Conservation (phyloP, 2,113 vertebrate species). For the Psammodynastes pulverulentus region DNA sequence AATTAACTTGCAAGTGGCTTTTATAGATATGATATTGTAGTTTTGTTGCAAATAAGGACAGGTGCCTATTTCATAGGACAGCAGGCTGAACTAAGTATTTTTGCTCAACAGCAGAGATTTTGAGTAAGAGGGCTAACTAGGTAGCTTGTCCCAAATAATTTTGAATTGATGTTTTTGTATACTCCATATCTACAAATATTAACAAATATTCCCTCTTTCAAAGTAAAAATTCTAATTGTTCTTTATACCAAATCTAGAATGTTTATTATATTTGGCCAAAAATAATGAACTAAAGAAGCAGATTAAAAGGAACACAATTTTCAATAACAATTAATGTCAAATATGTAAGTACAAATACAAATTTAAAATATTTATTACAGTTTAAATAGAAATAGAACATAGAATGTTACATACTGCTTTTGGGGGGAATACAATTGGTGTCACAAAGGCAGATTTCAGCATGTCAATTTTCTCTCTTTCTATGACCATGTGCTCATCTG, state of each 20-base stretch:
- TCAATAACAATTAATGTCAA: background rate
- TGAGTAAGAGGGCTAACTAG: background rate
- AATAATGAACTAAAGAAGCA: no score
- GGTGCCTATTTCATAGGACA: background rate
- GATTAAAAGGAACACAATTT: background rate
- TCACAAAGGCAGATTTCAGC: no score
- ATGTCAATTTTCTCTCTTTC: no score
- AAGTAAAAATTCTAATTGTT: no score
- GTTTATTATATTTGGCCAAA: no score
- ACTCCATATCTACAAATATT: background rate
- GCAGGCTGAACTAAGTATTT: background rate
- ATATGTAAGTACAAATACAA: background rate
- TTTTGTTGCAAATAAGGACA: background rate
- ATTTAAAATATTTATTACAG: background rate
- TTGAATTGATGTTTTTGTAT: background rate
- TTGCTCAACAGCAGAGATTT: background rate
- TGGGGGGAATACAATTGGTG: rapidly evolving
- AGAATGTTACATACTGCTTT: no score
- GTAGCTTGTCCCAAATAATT: background rate
- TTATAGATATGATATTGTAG: background rate
- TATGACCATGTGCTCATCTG: no score
- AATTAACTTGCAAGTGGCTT: background rate
- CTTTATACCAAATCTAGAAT: no score
- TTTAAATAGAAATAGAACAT: background rate
- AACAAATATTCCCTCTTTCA: no score